These are phyloP conservation scores for Drosophila monieri DNA, from an alignment of 2,888 invertebrate species.

Conservation along the genomic window DNA sequence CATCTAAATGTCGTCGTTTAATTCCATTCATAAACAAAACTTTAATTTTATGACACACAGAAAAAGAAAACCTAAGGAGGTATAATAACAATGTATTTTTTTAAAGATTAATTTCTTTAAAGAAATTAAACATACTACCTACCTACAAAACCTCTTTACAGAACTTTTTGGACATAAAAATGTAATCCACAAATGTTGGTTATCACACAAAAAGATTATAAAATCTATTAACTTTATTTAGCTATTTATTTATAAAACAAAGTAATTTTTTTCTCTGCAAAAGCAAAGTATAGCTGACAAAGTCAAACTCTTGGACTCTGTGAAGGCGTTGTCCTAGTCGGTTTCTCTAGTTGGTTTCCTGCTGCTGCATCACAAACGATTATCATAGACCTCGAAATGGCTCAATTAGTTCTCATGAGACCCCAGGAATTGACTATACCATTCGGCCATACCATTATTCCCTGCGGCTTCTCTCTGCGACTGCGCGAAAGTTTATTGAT, in stretches of 20 bases:
- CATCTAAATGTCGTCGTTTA: constrained; percentile 65
- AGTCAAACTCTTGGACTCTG: constrained; percentile 34
- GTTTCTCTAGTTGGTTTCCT: constrained; percentile 25
- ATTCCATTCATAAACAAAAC: constrained; percentile 83
- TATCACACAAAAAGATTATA: too few relatives aligned
- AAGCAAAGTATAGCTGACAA: constrained; percentile 57
- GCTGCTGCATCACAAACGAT: constrained; percentile 62
- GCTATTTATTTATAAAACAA: neutral
- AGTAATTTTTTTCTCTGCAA: neutral
- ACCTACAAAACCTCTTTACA: too few relatives aligned
- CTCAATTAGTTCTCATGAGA: constrained; percentile 81
- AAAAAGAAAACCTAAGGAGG: neutral
- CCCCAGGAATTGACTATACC: constrained; percentile 18
- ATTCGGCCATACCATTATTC: constrained; percentile 13
- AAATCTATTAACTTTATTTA: too few relatives aligned
- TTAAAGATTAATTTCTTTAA: too few relatives aligned
- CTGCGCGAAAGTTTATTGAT: constrained; percentile 57
- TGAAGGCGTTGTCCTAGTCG: constrained; percentile 53
- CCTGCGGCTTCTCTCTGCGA: constrained; percentile 45
- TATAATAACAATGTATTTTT: neutral
- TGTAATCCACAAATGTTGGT: too few relatives aligned
- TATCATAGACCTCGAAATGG: constrained; percentile 74
- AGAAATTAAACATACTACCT: too few relatives aligned
- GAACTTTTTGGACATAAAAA: too few relatives aligned
- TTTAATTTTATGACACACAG: constrained; percentile 75